Conservation (phyloP, 2,888 invertebrate species). For the Nomada ruficornis region DNA sequence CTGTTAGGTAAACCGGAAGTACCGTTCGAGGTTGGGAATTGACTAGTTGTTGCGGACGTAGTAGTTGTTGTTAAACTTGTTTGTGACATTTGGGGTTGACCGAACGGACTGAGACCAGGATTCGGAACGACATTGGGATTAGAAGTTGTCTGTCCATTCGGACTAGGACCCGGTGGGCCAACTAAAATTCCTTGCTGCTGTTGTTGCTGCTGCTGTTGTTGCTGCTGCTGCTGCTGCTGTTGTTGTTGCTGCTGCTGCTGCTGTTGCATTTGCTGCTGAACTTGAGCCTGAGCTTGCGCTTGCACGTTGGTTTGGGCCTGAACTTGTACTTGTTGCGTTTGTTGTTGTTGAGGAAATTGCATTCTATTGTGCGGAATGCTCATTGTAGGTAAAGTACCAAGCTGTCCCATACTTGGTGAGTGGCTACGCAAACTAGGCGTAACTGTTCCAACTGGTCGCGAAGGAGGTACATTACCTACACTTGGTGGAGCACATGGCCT, state of each 20-base stretch:
- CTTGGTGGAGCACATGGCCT: conserved; percentile 80
- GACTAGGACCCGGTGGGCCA: conserved; percentile 92
- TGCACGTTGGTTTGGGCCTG: conserved; percentile 84
- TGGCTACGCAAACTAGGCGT: conserved; percentile 88
- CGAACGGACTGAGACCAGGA: conserved; percentile 91
- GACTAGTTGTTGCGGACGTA: conserved; percentile 86
- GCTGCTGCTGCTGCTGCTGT: conserved; percentile 85
- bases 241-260: conserved; percentile 81
- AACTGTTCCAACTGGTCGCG: conserved; percentile 77
- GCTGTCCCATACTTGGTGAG: conserved; percentile 87
- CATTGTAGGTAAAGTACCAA: conserved; percentile 76
- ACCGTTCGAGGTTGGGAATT: conserved; percentile 87
- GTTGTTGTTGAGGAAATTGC: conserved; percentile 84
- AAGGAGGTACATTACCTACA: conserved; percentile 75
- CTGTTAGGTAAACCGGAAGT: conserved; percentile 84
- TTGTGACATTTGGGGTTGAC: conserved; percentile 87
- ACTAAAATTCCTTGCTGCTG: conserved; percentile 87
- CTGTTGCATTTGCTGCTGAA: conserved; percentile 81
- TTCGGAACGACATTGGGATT: conserved; percentile 87
- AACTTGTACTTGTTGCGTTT: conserved; percentile 80
- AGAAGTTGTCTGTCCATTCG: conserved; percentile 88
- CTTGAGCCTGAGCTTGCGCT: conserved; percentile 79
- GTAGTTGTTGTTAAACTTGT: conserved; percentile 85
- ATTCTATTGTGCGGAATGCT: conserved; percentile 81
- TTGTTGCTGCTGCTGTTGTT: conserved; percentile 84